Base-by-base conservation (phyloP, 2,113 vertebrate genomes). In the Serinus canaria region DNA sequence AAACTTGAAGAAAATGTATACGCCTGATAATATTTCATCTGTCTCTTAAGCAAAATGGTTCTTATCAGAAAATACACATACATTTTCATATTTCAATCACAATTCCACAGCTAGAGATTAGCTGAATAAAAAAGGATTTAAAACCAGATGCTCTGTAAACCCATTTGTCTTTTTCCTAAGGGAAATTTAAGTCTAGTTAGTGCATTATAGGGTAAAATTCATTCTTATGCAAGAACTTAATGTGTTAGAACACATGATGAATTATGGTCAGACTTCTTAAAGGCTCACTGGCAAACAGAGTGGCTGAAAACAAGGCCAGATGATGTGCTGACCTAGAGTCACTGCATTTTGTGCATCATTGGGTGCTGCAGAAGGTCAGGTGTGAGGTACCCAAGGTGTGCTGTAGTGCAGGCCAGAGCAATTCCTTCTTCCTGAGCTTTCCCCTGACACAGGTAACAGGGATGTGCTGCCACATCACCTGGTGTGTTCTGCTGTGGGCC, bases 51-150 rank as follows among this genome's bases (percentile, higher is more conserved):
- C 89, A 92, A 93, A 98, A 94, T 91, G 66, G 35, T 91, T 77
- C 95, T 96, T 97, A 97, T 97, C 95, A 92, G 91, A 87, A 97
- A 96, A 96, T 87, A 81, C 77, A 95, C 75, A 44, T 87, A 90
- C 93, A 37, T 95, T 91, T 95, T 83, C 92, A 78, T 91, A 88
- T 67, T 95, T 95, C 91, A 97, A 74, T 94, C 92, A 55, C 33
- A 91, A 50, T 81, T 91, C 59, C 41, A 83, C 64, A 89, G 95
- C 90, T 81, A 90, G 76, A 91, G 96, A 95, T 92, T 96, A 96
- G 86, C 62, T 6, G 44, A 83, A 79, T 93, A 76, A 95, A 94
- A 95, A 94, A 75, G 88, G 90, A 93, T 96, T 92, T 95, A 17
- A 93, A 92, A 78, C 87, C 76, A 81, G 83, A 92, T 92, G 92